Evolutionary conservation across 2,113 vertebrate genomes (phyloP), one percentile per base, ranked within the genome.

Genomic region (Rhadina sibilatrix): DNA sequence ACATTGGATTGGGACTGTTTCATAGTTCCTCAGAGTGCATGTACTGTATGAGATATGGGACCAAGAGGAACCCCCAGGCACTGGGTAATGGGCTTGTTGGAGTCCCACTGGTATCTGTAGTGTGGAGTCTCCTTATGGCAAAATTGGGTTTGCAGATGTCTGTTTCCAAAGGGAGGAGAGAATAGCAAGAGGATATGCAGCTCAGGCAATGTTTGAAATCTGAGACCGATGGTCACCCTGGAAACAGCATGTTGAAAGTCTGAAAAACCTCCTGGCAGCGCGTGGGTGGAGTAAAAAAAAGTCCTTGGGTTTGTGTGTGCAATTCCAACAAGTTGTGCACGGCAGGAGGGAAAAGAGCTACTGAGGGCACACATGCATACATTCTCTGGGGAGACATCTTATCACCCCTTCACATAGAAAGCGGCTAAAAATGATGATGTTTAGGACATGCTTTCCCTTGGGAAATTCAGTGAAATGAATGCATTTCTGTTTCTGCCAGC

Each of bases 191-290:
- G 52, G 40, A 71, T 88, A 83, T 1, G 5, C 28, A 84, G 61
- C 44, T 90, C 93, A 65, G 90, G 78, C 37, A 66, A 6, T 68
- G 40, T 88, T 87, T 95, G 95, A 94, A 96, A 94, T 87, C 40
- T 87, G 93, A 96, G 92, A 94, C 94, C 88, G 84, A 61, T 87
- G 89, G 86, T 95, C 25, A 4, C 72, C 86, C 57, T 95, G 93
- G 92, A 84, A 96, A 96, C 96, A 82, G 66, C 50, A 69, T 89
- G 80, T 18, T 90, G 64, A 35, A 92, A 93, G 69, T 38, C 89
- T 90, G 65, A 75, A 82, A 93, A 96, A 71, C 64, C 77, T 94
- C 83, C 83, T 80, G 77, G 88, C 77, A 94, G 69, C 0, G 0
- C 0, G 57, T 90, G 93, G 90, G 88, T 85, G 94, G 89, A 90